Percentiles rank a stretch among this genome's conserved stretches.
phyloP scores from a whole-genome alignment of 92 coral and sea anemone species.

The Zoanthus sociatus region DNA sequence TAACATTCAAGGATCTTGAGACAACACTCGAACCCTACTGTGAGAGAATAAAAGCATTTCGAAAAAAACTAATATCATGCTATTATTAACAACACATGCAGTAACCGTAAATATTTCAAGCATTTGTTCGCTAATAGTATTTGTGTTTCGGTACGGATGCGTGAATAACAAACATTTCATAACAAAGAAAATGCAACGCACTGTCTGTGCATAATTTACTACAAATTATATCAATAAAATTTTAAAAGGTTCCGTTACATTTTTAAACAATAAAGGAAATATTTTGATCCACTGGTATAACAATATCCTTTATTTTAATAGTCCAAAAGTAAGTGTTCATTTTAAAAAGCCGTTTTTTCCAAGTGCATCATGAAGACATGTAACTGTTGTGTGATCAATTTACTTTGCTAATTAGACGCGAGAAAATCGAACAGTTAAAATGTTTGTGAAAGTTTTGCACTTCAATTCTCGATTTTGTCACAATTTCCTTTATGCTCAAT shows the following conservation, averaged over 20 bases:
- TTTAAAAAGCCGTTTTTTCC: neutral
- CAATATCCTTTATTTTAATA: neutral
- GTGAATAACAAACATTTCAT: neutral
- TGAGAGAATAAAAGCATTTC: conserved; percentile 5
- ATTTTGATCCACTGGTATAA: neutral
- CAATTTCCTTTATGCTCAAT: neutral
- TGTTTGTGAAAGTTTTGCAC: conserved; percentile 10
- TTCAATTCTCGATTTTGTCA: neutral
- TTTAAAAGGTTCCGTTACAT: too few relatives aligned
- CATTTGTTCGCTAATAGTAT: neutral
- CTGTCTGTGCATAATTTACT: conserved; percentile 16
- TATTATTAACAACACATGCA: neutral
- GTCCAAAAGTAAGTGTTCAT: neutral
- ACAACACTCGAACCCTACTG: conserved; percentile 7
- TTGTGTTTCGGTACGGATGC: neutral
- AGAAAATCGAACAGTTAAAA: neutral
- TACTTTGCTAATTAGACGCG: conserved; percentile 23
- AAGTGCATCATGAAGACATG: neutral
- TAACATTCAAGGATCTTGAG: neutral
- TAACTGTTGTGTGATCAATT: neutral
- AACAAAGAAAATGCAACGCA: neutral
- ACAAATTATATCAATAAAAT: neutral
- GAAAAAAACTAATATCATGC: neutral
- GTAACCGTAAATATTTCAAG: neutral
- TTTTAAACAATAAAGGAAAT: neutral